Base-by-base conservation (phyloP, 2,797 vertebrate species). In the Myripristis murdjan region DNA sequence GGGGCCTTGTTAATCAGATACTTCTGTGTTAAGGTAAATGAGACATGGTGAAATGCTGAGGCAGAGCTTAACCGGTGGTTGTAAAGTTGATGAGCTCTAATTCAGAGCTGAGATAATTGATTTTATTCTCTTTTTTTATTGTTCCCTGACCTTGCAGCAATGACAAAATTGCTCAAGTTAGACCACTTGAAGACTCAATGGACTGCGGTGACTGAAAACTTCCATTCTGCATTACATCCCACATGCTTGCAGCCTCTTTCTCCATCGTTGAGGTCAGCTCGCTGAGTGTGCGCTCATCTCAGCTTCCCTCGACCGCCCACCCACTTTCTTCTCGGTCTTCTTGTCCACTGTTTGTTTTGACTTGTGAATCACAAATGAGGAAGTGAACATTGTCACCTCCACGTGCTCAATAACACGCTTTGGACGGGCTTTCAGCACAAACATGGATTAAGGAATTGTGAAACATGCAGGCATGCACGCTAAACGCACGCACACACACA, bases 61-160 rank as follows among this genome's bases (percentile, higher is more conserved):
- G 39, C 10, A 56, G 61, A 79, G 54, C 22, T 24, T 0, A 75
- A 66, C 44, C 46, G 16, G 62, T 52, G 64, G 70, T 68, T 83
- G 49, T 61, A 64, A 78, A 83, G 54, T 73, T 11, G 8, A 8
- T 35, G 33, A 10, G 46, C 63, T 68, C 57, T 31, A 69, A 73
- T 84, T 76, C 82, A 66, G 59, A 70, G 48, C 48, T 51, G 24
- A 56, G 65, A 73, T 64, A 59, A 52, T 37, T 79, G 31, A 55
- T 46, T n/a, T n/a, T 18, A 46, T 46, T 16, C 7, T 76, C 70
- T 49, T 46, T 41, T 63, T 47, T 77, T 58, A 64, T 49, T 31
- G 20, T 7, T 23, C 14, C 26, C 23, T 55, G 53, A 63, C 54
- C 69, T 49, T 24, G 16, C 55, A 54, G 69, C 61, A 15, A 39